Evolutionary conservation across 2,113 vertebrate genomes (phyloP).

Genomic region (Platichthys stellatus): DNA sequence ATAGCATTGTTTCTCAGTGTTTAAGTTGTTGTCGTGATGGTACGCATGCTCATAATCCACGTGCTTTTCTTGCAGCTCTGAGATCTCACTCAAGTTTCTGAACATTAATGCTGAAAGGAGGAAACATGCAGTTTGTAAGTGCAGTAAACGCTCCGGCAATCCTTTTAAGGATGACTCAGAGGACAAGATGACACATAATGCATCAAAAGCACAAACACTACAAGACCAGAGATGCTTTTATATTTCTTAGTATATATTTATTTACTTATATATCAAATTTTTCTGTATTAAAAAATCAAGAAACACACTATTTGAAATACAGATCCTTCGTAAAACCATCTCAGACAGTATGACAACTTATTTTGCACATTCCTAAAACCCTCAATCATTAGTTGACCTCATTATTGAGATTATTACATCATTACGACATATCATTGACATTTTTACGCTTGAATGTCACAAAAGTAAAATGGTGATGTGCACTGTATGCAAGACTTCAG

Average conservation of each 20-base stretch:
- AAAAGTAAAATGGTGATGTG: too few species aligned
- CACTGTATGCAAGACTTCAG: too few species aligned
- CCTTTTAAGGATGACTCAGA: background rate
- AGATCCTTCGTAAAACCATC: background rate
- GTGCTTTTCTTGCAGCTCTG: constrained; percentile 15
- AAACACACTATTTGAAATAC: background rate
- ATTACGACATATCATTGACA: background rate
- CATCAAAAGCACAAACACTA: background rate
- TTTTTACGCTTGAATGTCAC: too few species aligned
- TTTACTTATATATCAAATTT: too few species aligned
- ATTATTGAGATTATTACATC: background rate
- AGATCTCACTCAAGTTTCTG: constrained; percentile 1
- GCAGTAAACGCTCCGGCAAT: background rate
- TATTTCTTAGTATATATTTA: background rate
- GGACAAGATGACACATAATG: background rate
- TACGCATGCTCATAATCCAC: background rate
- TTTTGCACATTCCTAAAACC: background rate
- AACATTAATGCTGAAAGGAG: background rate
- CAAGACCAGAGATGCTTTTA: background rate
- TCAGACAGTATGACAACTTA: background rate
- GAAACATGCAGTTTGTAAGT: background rate
- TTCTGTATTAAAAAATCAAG: too few species aligned
- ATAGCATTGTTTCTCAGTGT: background rate
- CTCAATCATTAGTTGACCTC: background rate
- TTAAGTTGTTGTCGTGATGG: background rate